A percentile compares a stretch with the other conserved stretches of the same genome.
Evolutionary conservation across 2,113 vertebrate species (phyloP).

Genomic region (Thomomys bottae): DNA sequence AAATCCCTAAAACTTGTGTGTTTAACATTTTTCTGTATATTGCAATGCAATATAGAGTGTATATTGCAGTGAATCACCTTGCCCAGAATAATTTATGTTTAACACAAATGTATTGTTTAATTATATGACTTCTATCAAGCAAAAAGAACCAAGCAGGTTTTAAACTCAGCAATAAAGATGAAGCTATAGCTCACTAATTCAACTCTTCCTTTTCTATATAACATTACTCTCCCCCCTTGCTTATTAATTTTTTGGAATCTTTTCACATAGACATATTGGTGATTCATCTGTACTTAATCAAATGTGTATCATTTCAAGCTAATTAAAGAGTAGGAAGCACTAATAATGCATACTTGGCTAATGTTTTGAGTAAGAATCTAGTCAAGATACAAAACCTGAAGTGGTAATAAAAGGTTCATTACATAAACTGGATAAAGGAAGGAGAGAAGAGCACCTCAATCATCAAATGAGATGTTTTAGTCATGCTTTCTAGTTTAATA

Average conservation of each 20-base stretch:
- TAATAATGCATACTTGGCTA: background rate
- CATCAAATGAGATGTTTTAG: background rate
- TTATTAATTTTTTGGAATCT: background rate
- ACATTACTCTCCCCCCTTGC: background rate
- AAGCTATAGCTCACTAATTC: background rate
- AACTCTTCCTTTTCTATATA: background rate
- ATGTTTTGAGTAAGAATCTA: conserved; percentile 34
- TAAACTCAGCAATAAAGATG: background rate
- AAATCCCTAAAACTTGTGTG: background rate
- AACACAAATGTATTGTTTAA: conserved; percentile 31
- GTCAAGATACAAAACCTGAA: conserved; percentile 1
- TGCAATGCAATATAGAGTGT: too few species aligned
- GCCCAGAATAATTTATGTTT: conserved; percentile 5
- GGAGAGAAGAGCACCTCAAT: background rate
- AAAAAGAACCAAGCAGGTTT: conserved; percentile 2
- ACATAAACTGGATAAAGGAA: background rate
- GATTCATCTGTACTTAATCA: conserved; percentile 17
- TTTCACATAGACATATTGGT: background rate
- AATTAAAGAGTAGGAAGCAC: conserved; percentile 21
- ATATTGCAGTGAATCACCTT: background rate
- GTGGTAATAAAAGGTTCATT: background rate
- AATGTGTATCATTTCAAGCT: conserved; percentile 19
- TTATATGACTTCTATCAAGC: background rate
- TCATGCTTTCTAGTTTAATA: background rate
- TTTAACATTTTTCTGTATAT: background rate